phyloP scores from a whole-genome alignment of 2,113 vertebrate genomes.

The Prinia subflava region DNA sequence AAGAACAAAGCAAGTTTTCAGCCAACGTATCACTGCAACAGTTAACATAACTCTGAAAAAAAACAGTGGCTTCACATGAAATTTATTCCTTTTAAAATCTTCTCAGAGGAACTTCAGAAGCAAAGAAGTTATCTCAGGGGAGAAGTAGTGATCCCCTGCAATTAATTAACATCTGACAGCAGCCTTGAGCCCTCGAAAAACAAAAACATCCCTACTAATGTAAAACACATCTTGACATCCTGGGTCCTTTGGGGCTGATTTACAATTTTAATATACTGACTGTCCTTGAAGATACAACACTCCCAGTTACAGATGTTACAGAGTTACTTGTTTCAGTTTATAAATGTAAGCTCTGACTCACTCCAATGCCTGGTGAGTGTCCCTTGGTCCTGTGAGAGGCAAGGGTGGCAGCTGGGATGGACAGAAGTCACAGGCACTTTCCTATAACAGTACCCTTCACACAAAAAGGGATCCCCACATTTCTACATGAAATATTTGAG shows the following conservation, averaged over 20 bases:
- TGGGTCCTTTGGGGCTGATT: neutral
- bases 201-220: neutral
- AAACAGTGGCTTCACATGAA: neutral
- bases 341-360: neutral
- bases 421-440: neutral
- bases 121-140: neutral
- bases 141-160: neutral
- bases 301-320: neutral
- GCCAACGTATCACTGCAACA: neutral
- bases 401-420: neutral
- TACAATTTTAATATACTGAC: neutral
- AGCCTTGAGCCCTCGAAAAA: slow-evolving; percentile 19
- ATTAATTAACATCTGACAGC: slow-evolving; percentile 14
- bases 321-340: neutral
- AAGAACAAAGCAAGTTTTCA: neutral
- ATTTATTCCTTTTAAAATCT: neutral
- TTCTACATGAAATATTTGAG: neutral
- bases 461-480: neutral
- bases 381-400: neutral
- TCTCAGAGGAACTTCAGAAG: neutral
- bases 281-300: neutral
- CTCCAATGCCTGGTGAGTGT: neutral
- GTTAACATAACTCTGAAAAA: neutral
- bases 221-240: neutral
- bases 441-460: neutral